A percentile compares a stretch with the other conserved stretches of the same genome.
phyloP scores from a whole-genome alignment of 2,888 invertebrate genomes.

The Serrognathus titanus region DNA sequence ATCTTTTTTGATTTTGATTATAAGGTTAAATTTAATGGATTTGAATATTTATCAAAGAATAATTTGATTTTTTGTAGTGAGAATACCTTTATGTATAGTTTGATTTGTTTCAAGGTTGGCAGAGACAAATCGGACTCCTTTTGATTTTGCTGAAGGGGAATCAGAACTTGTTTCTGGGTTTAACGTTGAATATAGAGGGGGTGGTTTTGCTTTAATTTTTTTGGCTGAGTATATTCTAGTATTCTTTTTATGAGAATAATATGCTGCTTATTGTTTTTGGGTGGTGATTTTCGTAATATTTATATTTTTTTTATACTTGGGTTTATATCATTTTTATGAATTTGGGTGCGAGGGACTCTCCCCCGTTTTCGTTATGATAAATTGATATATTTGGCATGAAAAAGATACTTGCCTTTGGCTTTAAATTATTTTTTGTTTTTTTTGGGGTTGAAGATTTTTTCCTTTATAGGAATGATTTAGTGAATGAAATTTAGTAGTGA shows the following conservation, averaged over 20 bases:
- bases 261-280: conserved; percentile 59
- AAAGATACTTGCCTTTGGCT: too few species aligned
- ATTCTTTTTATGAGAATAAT: conserved; percentile 67
- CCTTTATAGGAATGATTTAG: too few species aligned
- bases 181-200: conserved; percentile 74
- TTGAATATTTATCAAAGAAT: conserved; percentile 53
- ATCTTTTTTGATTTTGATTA: conserved; percentile 57
- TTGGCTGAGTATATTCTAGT: conserved; percentile 65
- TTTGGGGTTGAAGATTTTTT: too few species aligned
- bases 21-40: conserved; percentile 53
- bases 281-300: conserved; percentile 49
- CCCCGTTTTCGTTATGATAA: conserved; percentile 76
- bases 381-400: too few species aligned
- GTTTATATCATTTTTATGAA: conserved; percentile 59
- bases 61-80: conserved; percentile 56
- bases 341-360: conserved; percentile 64
- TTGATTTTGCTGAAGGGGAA: conserved; percentile 73
- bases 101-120: conserved; percentile 58
- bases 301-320: conserved; percentile 56
- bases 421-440: too few species aligned
- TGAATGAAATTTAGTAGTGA: too few species aligned
- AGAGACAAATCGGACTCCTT: too few species aligned
- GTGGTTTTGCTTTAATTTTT: conserved; percentile 71
- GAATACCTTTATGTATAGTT: conserved; percentile 55
- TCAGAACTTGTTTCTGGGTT: conserved; percentile 76